Percentiles rank a stretch among this genome's conserved stretches.
These are phyloP conservation scores for Myotis myotis DNA, from an alignment of 2,797 vertebrate genomes.

Conservation along the genomic window DNA sequence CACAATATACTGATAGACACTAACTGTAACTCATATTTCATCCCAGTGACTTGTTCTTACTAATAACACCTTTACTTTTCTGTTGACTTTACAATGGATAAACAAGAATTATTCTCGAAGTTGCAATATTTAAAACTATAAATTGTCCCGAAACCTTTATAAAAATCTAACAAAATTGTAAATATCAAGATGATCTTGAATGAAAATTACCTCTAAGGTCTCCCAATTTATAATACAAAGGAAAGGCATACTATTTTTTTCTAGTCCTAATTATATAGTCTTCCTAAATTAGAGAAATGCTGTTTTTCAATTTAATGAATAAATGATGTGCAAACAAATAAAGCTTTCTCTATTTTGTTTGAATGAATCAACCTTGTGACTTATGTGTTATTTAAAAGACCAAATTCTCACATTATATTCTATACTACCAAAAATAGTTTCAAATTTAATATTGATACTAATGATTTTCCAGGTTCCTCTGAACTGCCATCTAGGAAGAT, in stretches of 20 bases:
- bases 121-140: conserved; percentile 30
- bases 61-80: conserved; percentile 7
- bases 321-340: neutral
- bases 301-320: conserved; percentile 1
- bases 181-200: neutral
- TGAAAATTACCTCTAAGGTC: neutral
- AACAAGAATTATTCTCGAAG: conserved; percentile 16
- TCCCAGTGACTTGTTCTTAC: conserved; percentile 14
- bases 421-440: neutral
- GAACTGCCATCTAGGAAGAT: neutral
- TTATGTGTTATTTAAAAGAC: neutral
- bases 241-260: conserved; percentile 3
- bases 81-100: conserved; percentile 10
- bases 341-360: conserved; percentile 46
- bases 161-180: conserved; percentile 33
- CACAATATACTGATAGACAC: neutral
- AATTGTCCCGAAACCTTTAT: neutral
- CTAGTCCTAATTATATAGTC: neutral
- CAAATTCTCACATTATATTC: neutral
- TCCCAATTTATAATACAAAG: conserved; percentile 34
- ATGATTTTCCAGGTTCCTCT: conserved; percentile 27
- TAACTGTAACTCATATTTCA: conserved; percentile 35
- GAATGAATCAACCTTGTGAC: neutral
- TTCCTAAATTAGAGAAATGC: conserved; percentile 15
- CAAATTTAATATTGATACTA: conserved; percentile 8